Conservation (phyloP, 2,113 vertebrate species). For the Tilapia sparmanii region DNA sequence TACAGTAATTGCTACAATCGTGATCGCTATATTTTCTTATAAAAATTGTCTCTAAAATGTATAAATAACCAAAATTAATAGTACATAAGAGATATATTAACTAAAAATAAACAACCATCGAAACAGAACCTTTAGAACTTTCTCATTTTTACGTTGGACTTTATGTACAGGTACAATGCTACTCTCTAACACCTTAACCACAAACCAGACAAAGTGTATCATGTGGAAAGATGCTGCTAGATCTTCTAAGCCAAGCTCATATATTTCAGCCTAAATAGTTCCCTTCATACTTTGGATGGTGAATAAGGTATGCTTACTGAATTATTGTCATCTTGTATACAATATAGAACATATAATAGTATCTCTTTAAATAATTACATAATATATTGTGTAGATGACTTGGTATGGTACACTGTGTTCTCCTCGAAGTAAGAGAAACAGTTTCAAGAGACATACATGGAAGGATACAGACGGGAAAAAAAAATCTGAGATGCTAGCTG, state of each 20-base stretch:
- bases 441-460: neutral
- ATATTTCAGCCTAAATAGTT: slow-evolving; percentile 15
- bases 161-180: slow-evolving; percentile 65
- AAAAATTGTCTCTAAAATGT: slow-evolving; percentile 52
- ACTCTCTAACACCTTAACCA: slow-evolving; percentile 64
- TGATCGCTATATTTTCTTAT: slow-evolving; percentile 51
- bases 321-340: slow-evolving; percentile 51
- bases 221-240: slow-evolving; percentile 51
- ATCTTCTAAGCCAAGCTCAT: slow-evolving; percentile 17
- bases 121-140: slow-evolving; percentile 45
- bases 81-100: slow-evolving; percentile 45
- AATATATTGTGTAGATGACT: slow-evolving; percentile 33
- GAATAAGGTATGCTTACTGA: slow-evolving; percentile 11
- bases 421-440: neutral
- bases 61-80: slow-evolving; percentile 57
- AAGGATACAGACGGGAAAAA: slow-evolving; percentile 27
- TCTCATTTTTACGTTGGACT: slow-evolving; percentile 36
- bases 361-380: slow-evolving; percentile 61
- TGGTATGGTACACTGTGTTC: slow-evolving; percentile 35
- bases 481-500: slow-evolving; percentile 5
- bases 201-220: slow-evolving; percentile 52
- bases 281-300: slow-evolving; percentile 8
- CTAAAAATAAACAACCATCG: slow-evolving; percentile 52
- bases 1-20: slow-evolving; percentile 61
- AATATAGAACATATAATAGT: slow-evolving; percentile 60